Base-by-base conservation (phyloP, 2,113 vertebrate genomes). In the Anser brachyrhynchus region DNA sequence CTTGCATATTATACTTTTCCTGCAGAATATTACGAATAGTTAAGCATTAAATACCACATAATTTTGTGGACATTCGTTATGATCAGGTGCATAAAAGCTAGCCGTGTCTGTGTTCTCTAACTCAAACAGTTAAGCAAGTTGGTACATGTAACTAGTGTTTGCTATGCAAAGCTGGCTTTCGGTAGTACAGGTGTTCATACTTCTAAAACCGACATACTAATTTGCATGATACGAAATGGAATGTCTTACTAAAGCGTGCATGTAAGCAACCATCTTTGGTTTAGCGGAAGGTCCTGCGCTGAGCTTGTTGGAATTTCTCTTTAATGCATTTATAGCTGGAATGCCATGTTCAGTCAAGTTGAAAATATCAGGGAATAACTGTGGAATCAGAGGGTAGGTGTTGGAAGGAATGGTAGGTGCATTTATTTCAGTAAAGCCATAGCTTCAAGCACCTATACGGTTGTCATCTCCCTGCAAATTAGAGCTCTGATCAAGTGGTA, bases 401-500 rank as follows among this genome's bases (percentile, higher is more conserved):
- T 87, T 86, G 37, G 21, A 58, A 54, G 41, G 33, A 62, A 19
- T n/a, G 41, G 19, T 62, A 13, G 44, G 22, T 41, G 21, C 2
- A 4, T 84, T 65, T 84, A 22, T 55, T 78, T 85, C 4, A 41
- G 3, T 21, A 61, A 87, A 69, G 29, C 43, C 10, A 1, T 70
- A 69, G 26, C 59, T 93, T 80, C 54, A 80, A 58, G 44, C 29
- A 22, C 9, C 3, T 44, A 8, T 3, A 11, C 12, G 9, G 12
- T 65, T 83, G 49, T 65, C 11, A 33, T 51, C 37, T 59, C 37
- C 37, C 59, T 67, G 33, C 2, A 10, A n/a, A n/a, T 62, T 22
- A 54, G 33, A 73, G 33, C 20, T 18, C 4, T 0, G 0, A 2
- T 67, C 4, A 26, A 41, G 31, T 67, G 21, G 19, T 55, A 26